phyloP scores from a whole-genome alignment of 2,888 invertebrate genomes.

The Pharmacophagus antenor region DNA sequence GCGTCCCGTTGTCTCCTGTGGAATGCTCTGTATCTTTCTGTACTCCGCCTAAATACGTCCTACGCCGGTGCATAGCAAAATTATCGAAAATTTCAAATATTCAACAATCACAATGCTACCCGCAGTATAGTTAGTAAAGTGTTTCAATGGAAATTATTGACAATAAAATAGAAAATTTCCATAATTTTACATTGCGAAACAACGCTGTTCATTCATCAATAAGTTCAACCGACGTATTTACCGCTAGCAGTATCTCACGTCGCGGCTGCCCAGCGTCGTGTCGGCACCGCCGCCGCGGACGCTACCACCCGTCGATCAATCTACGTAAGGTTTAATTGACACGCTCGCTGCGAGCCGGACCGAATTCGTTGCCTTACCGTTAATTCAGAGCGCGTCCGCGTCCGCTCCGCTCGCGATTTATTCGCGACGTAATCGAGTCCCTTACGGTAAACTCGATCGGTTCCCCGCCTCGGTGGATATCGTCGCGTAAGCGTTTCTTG shows the following conservation, averaged over 20 bases:
- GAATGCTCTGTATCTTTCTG: no score
- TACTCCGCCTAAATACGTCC: no score
- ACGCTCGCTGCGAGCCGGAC: conserved; percentile 42
- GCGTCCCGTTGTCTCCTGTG: no score
- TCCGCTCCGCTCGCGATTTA: conserved; percentile 61
- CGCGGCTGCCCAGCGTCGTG: no score
- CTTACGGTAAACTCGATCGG: conserved; percentile 60
- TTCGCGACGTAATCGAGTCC: conserved; percentile 71
- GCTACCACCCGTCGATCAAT: conserved; percentile 35
- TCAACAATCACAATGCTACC: no score
- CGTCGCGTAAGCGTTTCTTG: conserved; percentile 7
- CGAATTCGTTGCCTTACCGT: conserved; percentile 69
- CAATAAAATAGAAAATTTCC: no score
- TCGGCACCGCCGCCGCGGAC: background rate
- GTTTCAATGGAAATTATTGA: no score
- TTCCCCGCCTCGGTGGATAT: conserved; percentile 32
- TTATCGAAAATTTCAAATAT: no score
- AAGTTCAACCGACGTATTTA: conserved; percentile 1
- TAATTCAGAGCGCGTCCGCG: conserved; percentile 45
- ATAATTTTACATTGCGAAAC: background rate
- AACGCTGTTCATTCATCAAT: conserved; percentile 20
- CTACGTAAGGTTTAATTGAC: conserved; percentile 40
- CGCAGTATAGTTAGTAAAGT: no score
- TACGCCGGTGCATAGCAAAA: no score
- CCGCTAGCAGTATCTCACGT: background rate